Base-by-base conservation (phyloP, 1,140 invertebrate species). In the Anastrepha obliqua region DNA sequence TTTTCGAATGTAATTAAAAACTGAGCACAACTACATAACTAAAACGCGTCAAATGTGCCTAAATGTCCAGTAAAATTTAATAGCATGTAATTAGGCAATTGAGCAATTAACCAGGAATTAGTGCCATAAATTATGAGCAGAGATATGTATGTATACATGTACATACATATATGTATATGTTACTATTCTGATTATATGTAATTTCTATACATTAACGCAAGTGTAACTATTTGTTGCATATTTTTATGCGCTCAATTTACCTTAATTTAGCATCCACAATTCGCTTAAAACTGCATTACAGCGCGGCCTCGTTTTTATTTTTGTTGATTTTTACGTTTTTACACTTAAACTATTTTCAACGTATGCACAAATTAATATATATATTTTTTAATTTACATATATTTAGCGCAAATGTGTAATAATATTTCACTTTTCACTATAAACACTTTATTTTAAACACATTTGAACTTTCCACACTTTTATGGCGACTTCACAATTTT, bases 21-120 rank as follows among this genome's bases (percentile, higher is more conserved):
- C 20, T 81, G 47, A 39, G 39, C 17, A 47, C 8, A 13, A 29
- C 17, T 81, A 55, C 3, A 20, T 81, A 70, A 29, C 29, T 70
- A 13, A 62, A 29, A 55, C 5, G 44, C n/a, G 1, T 55, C n/a
- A 55, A 81, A 81, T 55, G 47, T 3, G 74, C 55, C n/a, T 55
- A 81, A 81, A 58, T 81, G 47, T 13, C 74, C 74, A 55, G 44
- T 6, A n/a, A n/a, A 78, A 51, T 51, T 78, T 78, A 51, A 78
- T 51, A 55, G 74, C 74, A 55, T 20, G 47, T 81, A 81, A 58
- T 81, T 81, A 81, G 74, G 74, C 47, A 81, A 81, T 81, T 81
- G 2, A 55, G 74, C 74, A 55, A 55, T 81, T 81, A 81, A 81
- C 74, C 15, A 81, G 15, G 74, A 55, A 81, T 81, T 81, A 81